Conservation (phyloP, 2,888 invertebrate species). For the Melieria crassipennis region DNA sequence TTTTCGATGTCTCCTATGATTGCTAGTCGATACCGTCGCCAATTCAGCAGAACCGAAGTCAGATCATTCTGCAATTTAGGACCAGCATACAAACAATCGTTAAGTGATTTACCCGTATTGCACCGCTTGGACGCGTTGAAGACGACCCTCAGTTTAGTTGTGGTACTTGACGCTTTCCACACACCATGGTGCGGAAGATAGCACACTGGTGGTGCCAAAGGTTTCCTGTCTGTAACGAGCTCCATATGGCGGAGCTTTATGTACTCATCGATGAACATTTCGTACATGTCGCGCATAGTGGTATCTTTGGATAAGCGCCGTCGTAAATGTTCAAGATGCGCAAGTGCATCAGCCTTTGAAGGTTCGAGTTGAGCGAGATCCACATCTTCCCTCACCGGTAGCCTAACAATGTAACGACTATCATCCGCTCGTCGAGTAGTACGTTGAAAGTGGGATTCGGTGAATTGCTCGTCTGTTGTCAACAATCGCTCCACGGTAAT, state of each 20-base stretch:
- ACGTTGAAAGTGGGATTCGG: background rate
- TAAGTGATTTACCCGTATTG: too few species aligned
- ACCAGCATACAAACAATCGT: too few species aligned
- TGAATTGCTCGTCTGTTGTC: background rate
- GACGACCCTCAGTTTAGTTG: constrained; percentile 1
- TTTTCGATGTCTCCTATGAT: too few species aligned
- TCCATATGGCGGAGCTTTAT: constrained; percentile 6
- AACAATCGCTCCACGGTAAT: background rate
- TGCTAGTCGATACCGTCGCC: too few species aligned
- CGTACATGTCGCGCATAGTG: background rate
- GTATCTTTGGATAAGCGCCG: background rate
- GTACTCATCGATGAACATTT: constrained; percentile 2
- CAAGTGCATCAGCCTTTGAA: background rate
- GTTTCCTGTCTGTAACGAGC: background rate
- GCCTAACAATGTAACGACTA: background rate
- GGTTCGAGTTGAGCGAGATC: background rate
- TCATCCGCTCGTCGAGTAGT: background rate
- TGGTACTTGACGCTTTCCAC: constrained; percentile 8
- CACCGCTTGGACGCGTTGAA: background rate
- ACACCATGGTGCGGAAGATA: constrained; percentile 7
- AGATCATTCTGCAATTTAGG: too few species aligned
- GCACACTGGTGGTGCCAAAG: background rate
- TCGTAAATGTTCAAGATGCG: background rate
- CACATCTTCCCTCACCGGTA: background rate
- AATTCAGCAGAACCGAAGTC: too few species aligned